Base-by-base conservation (phyloP, 2,888 invertebrate genomes). In the Hybos culiciformis region DNA sequence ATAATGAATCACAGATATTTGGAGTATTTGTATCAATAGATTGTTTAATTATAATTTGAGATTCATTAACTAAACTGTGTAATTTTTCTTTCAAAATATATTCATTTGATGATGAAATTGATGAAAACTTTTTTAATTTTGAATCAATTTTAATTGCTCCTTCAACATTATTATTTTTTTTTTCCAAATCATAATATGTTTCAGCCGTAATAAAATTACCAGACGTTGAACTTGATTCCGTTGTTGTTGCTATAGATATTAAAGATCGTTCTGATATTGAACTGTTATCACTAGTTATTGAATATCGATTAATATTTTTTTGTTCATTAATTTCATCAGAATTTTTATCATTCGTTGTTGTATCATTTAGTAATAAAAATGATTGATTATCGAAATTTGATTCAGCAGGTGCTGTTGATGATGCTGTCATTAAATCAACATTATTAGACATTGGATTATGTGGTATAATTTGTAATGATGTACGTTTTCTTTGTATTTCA, bases 71-170 rank as follows among this genome's bases (percentile, higher is more conserved):
- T 42, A 61, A 60, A 44, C 63, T 65, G 26, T 65, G 59, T 33
- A 65, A 54, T 48, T 66, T 63, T 43, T 66, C 64, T 37, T 62
- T 57, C 45, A 66, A 43, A 36, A 63, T 63, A 46, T 63, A 66
- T 24, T 66, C 63, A 42, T 60, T 64, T 17, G 62, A 60, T 34
- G 59, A 62, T 36, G 59, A 61, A 29, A 62, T 61, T 6, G 62
- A 24, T 53, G 51, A 44, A 46, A 49, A 43, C 49, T 51, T 38
- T 48, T 51, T n/a, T n/a, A n/a, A n/a, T n/a, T n/a, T n/a, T n/a
- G n/a, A n/a, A 20, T 51, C 52, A 29, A 48, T 48, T 19, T 48
- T 49, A 14, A 47, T 51, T 33, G 52, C 51, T 32, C 51, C 50
- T 37, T 55, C 54, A 42, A 54, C 56, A 8, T 53, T 54, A 21